Percentiles rank a stretch among this genome's conserved stretches.
phyloP scores from a whole-genome alignment of 2,797 vertebrate species.

The Heterohyrax brucei region DNA sequence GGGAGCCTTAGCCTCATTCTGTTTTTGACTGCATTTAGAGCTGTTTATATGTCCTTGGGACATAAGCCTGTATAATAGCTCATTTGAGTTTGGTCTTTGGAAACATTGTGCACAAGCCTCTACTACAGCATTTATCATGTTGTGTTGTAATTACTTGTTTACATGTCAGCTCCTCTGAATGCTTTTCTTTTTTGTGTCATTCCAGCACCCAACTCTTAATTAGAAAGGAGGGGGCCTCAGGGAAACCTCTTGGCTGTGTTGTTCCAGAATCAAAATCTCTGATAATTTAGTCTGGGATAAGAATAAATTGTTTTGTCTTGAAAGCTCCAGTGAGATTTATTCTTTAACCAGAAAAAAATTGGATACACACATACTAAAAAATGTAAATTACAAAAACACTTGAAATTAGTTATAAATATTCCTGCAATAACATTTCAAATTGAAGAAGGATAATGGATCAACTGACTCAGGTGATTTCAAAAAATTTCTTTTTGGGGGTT shows the following conservation, averaged over 20 bases:
- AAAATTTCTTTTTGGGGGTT: slow-evolving; percentile 1
- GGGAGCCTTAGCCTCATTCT: neutral
- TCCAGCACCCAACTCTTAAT: neutral
- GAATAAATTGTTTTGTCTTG: slow-evolving; percentile 54
- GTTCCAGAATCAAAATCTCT: slow-evolving; percentile 55
- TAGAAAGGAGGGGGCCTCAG: slow-evolving; percentile 19
- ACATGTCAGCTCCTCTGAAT: neutral
- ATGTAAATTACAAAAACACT: neutral
- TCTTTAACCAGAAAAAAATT: slow-evolving; percentile 38
- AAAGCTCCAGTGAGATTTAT: slow-evolving; percentile 52
- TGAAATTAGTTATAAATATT: slow-evolving; percentile 30
- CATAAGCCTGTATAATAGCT: slow-evolving; percentile 9
- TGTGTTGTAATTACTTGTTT: slow-evolving; percentile 66
- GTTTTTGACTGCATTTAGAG: neutral
- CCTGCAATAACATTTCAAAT: slow-evolving; percentile 50
- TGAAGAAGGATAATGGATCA: slow-evolving; percentile 38
- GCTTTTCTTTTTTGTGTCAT: slow-evolving; percentile 37
- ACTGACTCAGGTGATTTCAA: slow-evolving; percentile 46
- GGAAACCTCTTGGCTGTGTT: neutral
- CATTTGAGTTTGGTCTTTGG: slow-evolving; percentile 39
- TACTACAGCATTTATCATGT: slow-evolving; percentile 44
- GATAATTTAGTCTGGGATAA: slow-evolving; percentile 58
- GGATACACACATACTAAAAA: neutral
- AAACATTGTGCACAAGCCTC: neutral
- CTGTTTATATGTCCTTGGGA: neutral